Evolutionary conservation across 2,888 invertebrate genomes (phyloP), one percentile per base, ranked within the genome.

Genomic region (Copidosoma aretas): DNA sequence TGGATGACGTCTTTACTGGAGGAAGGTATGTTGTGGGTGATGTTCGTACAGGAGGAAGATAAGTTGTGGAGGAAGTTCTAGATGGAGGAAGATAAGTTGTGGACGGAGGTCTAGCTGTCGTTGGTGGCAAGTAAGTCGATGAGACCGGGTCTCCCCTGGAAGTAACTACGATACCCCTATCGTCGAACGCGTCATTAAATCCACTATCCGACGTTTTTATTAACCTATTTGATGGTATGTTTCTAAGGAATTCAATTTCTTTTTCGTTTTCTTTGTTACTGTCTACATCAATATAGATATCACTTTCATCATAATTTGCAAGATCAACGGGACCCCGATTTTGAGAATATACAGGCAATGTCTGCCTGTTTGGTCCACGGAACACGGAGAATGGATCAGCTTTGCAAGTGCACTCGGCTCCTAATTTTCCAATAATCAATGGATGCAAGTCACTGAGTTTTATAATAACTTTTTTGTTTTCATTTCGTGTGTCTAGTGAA

Each of bases 381-480:
- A 82, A 77, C 39, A 74, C 78, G 1, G 77, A 78, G 64, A 83
- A 82, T 10, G 84, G 84, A 79, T 84, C 82, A 1, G 78, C 78
- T 49, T 77, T 81, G 77, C 91, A 92, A 64, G 91, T 91, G 74
- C 91, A 92, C 63, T 91, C 91, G 4, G 91, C 91, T 3, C 91
- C 90, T 15, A 92, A 83, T 84, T 92, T 92, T 52, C 89, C 87
- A 0, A 91, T 86, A 21, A 91, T 84, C 12, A 91, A 82, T 0
- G 91, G 91, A 80, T 91, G 91, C 74, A 90, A 88, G 74, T 91
- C 91, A 75, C 91, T 91, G 71, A 90, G 87, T 80, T 91, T 90
- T 0, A 91, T 88, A 1, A 91, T 88, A 12, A 90, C 87, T 53
- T 82, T 82, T 52, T 57, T 66, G 54, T 60, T 71, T 22, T 68